Base-by-base conservation (phyloP, 37 sponge, comb jelly and placozoan species). In the Halichondria panicea region DNA sequence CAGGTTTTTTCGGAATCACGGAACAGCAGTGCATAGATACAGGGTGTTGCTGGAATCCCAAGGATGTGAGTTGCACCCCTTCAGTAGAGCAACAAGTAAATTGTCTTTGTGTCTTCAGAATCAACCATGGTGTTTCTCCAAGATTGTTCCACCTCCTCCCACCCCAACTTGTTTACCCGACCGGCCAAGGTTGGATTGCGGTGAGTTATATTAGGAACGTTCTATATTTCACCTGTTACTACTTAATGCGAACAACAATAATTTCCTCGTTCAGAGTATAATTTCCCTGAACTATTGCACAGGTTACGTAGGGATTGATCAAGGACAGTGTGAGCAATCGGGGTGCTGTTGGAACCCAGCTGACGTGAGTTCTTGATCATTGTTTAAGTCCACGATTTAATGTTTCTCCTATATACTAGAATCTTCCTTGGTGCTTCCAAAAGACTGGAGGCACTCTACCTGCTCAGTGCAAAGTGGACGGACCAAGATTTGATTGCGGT, bases 21-120 rank as follows among this genome's bases (percentile, higher is more conserved):
- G 44, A 62, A 33, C 48, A 60, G 27, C 56, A 68, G 60, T 78
- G 79, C 32, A 45, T 58, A 32, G 41, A 39, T 33, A 74, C 68
- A 31, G 86, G 86, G 7, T 91, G 92, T 65, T 91, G 92, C 74
- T 91, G 92, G 92, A 38, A 37, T 32, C 65, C 83, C 19, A 54
- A 21, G 44, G 48, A 77, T 1, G 85, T 84, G 67, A 76, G 75
- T 67, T 3, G 28, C n/a, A n/a, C n/a, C n/a, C n/a, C n/a, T n/a
- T n/a, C n/a, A n/a, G n/a, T n/a, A n/a, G n/a, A n/a, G n/a, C n/a
- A n/a, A n/a, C n/a, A n/a, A n/a, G n/a, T n/a, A n/a, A n/a, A n/a
- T n/a, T 21, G 19, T 37, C 9, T 19, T 24, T 19, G 19, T 9
- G 18, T n/a, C 2, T 43, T 42, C 76, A 73, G 68, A 54, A 63